Percentiles rank a stretch among this genome's conserved stretches.
phyloP scores from a whole-genome alignment of 2,888 invertebrate species.

The Nymphalis urticae region DNA sequence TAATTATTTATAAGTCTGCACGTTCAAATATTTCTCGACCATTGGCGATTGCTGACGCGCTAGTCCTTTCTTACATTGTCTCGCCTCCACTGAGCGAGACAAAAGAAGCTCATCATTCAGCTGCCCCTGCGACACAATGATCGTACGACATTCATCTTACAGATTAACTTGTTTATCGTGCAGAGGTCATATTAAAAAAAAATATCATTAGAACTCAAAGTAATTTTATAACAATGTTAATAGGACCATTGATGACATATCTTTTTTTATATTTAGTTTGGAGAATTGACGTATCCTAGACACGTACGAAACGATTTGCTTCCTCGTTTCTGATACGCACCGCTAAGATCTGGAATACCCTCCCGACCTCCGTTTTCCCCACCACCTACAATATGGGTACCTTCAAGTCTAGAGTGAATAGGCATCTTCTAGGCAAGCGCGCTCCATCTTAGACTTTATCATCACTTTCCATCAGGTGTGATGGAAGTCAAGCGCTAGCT shows the following conservation, averaged over 20 bases:
- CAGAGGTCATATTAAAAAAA: conserved; percentile 43
- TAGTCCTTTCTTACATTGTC: conserved; percentile 68
- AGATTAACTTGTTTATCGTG: conserved; percentile 78
- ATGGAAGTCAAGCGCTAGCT: no score
- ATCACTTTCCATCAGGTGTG: no score
- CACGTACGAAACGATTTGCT: no score
- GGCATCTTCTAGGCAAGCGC: no score
- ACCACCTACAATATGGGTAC: no score
- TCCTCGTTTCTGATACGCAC: no score
- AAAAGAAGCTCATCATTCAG: conserved; percentile 80
- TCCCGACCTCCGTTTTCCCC: no score
- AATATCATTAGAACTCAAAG: background rate
- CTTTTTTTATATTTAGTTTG: background rate
- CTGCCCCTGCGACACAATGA: conserved; percentile 61
- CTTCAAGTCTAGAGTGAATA: no score
- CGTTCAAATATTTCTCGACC: conserved; percentile 44
- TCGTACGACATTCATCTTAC: conserved; percentile 73
- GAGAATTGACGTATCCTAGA: no score
- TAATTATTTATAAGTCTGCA: conserved; percentile 28
- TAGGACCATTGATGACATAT: conserved; percentile 44
- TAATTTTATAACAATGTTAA: conserved; percentile 53
- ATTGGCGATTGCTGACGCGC: conserved; percentile 71
- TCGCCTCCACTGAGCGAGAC: conserved; percentile 62
- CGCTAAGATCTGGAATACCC: no score
- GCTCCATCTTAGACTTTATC: no score